Conservation (phyloP, 2,888 invertebrate species). For the Ophraella communa region DNA sequence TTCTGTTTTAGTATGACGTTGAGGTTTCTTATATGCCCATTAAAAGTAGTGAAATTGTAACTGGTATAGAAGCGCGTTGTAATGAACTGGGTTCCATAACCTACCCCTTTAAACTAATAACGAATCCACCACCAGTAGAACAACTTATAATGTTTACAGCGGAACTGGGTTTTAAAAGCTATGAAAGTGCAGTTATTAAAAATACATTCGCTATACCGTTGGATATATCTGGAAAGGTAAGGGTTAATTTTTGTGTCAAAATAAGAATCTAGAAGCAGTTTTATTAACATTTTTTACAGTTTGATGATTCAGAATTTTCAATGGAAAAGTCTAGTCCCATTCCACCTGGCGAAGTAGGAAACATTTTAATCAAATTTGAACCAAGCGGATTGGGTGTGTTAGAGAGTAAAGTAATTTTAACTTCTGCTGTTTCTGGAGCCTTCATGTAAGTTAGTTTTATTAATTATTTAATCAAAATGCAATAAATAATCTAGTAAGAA, state of each 20-base stretch:
- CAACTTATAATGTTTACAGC: slow-evolving; percentile 44
- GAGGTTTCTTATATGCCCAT: slow-evolving; percentile 49
- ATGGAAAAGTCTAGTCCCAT: slow-evolving; percentile 34
- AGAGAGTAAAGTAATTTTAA: slow-evolving; percentile 45
- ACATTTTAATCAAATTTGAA: slow-evolving; percentile 49
- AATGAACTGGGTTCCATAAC: slow-evolving; percentile 63
- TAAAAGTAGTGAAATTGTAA: slow-evolving; percentile 26
- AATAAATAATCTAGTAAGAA: too few species aligned
- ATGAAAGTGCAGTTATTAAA: slow-evolving; percentile 38
- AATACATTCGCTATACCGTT: slow-evolving; percentile 44
- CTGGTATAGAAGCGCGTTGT: slow-evolving; percentile 56
- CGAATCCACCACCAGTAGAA: slow-evolving; percentile 47
- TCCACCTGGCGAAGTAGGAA: slow-evolving; percentile 34
- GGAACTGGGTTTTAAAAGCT: slow-evolving; percentile 46
- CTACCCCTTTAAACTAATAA: slow-evolving; percentile 58
- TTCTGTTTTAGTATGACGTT: slow-evolving; percentile 39
- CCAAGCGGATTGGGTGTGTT: slow-evolving; percentile 49
- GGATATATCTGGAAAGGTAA: slow-evolving; percentile 47
- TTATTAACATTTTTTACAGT: slow-evolving; percentile 38
- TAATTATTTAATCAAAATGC: not conserved
- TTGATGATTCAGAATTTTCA: slow-evolving; percentile 45
- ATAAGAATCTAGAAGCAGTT: too few species aligned
- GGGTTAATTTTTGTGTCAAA: too few species aligned
- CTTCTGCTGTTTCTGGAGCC: slow-evolving; percentile 50
- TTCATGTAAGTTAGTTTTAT: slow-evolving; percentile 49